These are phyloP conservation scores for Melanotus villosus DNA, from an alignment of 2,888 invertebrate genomes.

Conservation along the genomic window DNA sequence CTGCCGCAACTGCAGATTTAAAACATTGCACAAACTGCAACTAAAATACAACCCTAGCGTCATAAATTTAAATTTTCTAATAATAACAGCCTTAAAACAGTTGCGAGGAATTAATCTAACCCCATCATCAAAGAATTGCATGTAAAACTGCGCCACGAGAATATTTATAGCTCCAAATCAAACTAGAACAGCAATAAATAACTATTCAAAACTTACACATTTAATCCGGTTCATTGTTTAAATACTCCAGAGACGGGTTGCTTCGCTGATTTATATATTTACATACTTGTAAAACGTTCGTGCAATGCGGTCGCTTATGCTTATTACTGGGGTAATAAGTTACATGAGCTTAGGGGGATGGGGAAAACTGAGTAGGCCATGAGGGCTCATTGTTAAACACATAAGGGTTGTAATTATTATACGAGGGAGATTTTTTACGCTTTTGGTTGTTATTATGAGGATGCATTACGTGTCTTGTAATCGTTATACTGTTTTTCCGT, in stretches of 20 bases:
- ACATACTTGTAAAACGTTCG: conserved; percentile 53
- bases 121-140: not conserved
- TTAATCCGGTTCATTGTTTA: conserved; percentile 49
- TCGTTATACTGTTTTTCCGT: conserved; percentile 43
- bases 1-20: too few species aligned
- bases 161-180: conserved; percentile 49
- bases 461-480: conserved; percentile 42
- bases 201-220: conserved; percentile 43
- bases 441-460: conserved; percentile 25
- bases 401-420: conserved; percentile 38
- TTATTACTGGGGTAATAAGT: conserved; percentile 46
- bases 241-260: conserved; percentile 48
- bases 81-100: not conserved
- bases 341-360: conserved; percentile 26
- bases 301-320: conserved; percentile 43
- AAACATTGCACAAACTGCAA: too few species aligned
- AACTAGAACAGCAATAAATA: conserved; percentile 49
- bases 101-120: conserved; percentile 27
- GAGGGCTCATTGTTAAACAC: conserved; percentile 51
- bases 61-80: conserved; percentile 10
- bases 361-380: conserved; percentile 42
- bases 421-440: conserved; percentile 44
- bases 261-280: conserved; percentile 53
- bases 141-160: not conserved
- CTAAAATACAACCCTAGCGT: too few species aligned